Conservation (phyloP, 2,797 vertebrate genomes). For the Ctenopoma kingsleyae region DNA sequence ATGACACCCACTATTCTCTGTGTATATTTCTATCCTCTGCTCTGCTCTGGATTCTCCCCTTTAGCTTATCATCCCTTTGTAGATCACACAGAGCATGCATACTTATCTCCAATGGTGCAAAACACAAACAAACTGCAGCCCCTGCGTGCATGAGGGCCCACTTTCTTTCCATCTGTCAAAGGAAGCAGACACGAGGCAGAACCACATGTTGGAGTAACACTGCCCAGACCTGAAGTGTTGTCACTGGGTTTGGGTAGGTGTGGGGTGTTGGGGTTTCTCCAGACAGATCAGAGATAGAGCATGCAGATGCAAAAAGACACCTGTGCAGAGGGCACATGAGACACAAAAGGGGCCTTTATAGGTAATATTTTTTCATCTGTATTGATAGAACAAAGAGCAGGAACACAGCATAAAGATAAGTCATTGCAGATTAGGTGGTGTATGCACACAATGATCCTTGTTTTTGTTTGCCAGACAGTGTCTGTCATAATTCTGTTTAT, state of each 20-base stretch:
- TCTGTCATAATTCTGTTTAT: conserved; percentile 60
- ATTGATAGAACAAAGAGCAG: conserved; percentile 52
- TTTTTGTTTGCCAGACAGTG: conserved; percentile 37
- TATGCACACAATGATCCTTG: conserved; percentile 24
- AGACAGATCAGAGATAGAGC: conserved; percentile 42
- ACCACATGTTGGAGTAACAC: conserved; percentile 51
- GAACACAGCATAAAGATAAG: conserved; percentile 29
- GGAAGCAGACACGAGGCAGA: conserved; percentile 67
- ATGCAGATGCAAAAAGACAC: conserved; percentile 50
- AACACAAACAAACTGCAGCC: conserved; percentile 70
- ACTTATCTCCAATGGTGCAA: conserved; percentile 77
- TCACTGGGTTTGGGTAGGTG: conserved; percentile 22
- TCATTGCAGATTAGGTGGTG: conserved; percentile 9
- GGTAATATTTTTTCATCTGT: conserved; percentile 54
- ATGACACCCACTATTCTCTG: background rate
- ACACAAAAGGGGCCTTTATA: conserved; percentile 17
- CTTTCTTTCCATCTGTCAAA: conserved; percentile 55
- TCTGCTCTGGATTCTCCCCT: conserved; percentile 28
- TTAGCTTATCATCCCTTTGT: conserved; percentile 69
- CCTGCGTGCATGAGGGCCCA: conserved; percentile 41
- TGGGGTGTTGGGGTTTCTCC: conserved; percentile 6
- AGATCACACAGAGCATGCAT: conserved; percentile 51
- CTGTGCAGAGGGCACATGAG: conserved; percentile 36
- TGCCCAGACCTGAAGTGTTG: conserved; percentile 48
- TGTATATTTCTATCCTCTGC: conserved; percentile 25